phyloP scores from a whole-genome alignment of 2,797 vertebrate genomes.

The Myotis myotis region DNA sequence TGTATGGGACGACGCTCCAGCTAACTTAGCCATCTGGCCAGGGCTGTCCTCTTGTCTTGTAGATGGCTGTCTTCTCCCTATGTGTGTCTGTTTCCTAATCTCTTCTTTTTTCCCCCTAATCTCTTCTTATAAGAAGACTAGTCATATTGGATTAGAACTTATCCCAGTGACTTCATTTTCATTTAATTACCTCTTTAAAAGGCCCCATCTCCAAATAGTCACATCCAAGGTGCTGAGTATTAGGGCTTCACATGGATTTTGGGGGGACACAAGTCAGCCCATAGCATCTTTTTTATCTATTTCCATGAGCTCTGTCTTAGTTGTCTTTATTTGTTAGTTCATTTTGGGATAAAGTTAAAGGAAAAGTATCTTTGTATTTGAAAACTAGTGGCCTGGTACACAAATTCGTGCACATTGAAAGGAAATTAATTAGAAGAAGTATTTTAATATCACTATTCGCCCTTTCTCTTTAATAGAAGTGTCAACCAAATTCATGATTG shows the following conservation, averaged over 20 bases:
- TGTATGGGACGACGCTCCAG: no score
- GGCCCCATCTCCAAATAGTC: not conserved
- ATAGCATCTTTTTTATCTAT: not conserved
- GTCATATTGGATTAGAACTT: not conserved
- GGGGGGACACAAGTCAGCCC: not conserved
- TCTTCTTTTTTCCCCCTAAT: not conserved
- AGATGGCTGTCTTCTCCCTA: rapidly evolving
- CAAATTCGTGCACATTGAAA: no score
- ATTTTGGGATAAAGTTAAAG: not conserved
- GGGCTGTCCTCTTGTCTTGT: no score
- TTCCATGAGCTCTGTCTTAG: not conserved
- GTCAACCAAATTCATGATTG: no score
- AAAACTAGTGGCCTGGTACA: not conserved
- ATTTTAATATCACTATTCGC: no score
- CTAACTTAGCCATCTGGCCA: no score
- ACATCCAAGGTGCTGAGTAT: not conserved
- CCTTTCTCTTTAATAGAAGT: no score
- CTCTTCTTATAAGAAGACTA: not conserved
- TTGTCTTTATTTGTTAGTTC: not conserved
- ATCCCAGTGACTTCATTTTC: not conserved
- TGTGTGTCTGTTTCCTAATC: not conserved
- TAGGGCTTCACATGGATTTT: not conserved
- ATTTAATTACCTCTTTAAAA: not conserved
- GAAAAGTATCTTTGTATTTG: not conserved
- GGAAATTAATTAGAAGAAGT: no score